Conservation (phyloP, 2,888 invertebrate genomes). For the Calameuta pallipes region DNA sequence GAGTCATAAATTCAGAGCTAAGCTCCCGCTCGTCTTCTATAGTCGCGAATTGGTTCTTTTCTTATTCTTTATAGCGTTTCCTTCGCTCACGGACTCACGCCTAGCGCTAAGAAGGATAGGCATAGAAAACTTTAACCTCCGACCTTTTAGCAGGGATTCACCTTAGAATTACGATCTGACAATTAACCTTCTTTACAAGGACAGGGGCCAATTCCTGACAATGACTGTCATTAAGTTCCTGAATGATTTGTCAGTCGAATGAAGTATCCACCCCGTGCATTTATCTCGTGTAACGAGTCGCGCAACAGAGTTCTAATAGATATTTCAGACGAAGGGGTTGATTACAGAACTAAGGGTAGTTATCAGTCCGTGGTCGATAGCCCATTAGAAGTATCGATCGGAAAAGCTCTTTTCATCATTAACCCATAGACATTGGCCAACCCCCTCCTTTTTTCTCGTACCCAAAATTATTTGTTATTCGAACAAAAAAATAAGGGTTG, state of each 20-base stretch:
- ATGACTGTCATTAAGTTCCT: background rate
- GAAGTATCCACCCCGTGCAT: background rate
- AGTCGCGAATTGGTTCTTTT: background rate
- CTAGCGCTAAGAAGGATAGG: background rate
- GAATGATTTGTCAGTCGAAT: background rate
- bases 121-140: background rate
- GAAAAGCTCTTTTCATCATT: background rate
- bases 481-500: slow-evolving; percentile 5
- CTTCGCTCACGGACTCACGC: background rate
- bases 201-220: background rate
- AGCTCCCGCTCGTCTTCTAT: background rate
- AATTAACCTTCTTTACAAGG: background rate
- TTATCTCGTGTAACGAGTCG: background rate
- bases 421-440: background rate
- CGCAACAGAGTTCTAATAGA: background rate
- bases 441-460: background rate
- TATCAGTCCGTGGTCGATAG: background rate
- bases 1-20: background rate
- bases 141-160: background rate
- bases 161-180: background rate
- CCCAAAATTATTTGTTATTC: background rate
- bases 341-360: background rate
- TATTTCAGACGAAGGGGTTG: background rate
- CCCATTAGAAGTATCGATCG: background rate
- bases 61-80: background rate